These are phyloP conservation scores for Drosophila ercepeae DNA, from an alignment of 1,140 invertebrate genomes.

Conservation along the genomic window DNA sequence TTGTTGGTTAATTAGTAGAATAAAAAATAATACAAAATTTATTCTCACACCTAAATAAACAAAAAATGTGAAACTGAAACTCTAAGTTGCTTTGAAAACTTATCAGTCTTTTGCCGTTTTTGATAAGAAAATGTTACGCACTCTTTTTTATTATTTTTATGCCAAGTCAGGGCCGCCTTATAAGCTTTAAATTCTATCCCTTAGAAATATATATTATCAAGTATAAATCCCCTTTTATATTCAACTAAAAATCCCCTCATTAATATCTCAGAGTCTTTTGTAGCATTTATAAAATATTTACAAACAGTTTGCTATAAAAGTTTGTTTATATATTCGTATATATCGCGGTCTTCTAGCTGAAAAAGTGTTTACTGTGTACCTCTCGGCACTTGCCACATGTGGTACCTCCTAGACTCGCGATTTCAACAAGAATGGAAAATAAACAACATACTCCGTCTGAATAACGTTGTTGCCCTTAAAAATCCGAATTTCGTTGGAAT, in stretches of 20 bases:
- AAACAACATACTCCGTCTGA: constrained; percentile 20
- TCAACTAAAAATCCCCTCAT: neutral
- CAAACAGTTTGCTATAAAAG: constrained; percentile 21
- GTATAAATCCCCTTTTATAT: neutral
- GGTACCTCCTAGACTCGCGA: constrained; percentile 7
- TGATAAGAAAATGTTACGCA: constrained; percentile 62
- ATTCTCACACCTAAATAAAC: constrained; percentile 4
- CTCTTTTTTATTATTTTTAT: constrained; percentile 23
- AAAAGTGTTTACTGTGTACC: constrained; percentile 35
- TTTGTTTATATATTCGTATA: constrained; percentile 19
- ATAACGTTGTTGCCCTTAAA: constrained; percentile 18
- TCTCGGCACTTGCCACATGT: constrained; percentile 36
- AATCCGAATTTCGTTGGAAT: neutral
- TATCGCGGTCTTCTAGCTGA: neutral
- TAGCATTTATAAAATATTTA: constrained; percentile 23
- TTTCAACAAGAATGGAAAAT: constrained; percentile 19
- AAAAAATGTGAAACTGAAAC: constrained; percentile 16
- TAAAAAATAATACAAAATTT: constrained; percentile 12
- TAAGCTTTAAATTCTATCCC: neutral
- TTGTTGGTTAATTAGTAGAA: constrained; percentile 3
- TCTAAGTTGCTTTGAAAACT: constrained; percentile 28
- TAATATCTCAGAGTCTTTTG: neutral
- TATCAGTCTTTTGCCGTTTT: constrained; percentile 14
- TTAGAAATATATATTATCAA: neutral
- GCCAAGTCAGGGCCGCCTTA: constrained; percentile 28